Evolutionary conservation across 2,888 invertebrate genomes (phyloP).

Genomic region (Sinodicranocentrus sp.): DNA sequence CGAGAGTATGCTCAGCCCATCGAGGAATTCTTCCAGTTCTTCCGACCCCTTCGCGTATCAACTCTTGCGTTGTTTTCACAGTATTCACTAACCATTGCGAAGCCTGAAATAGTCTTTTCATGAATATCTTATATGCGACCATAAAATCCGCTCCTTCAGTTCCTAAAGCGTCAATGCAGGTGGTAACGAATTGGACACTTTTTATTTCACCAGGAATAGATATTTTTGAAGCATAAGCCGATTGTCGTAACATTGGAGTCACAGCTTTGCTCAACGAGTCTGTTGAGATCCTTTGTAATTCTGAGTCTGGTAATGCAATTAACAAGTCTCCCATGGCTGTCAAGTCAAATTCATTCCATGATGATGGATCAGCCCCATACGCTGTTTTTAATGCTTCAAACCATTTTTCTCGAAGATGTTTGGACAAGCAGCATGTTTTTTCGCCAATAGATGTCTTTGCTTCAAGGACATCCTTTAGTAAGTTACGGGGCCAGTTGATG

Average conservation of each 20-base stretch:
- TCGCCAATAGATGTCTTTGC: conserved; percentile 67
- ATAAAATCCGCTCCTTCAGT: conserved; percentile 65
- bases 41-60: conserved; percentile 58
- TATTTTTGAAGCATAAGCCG: conserved; percentile 57
- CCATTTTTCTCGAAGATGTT: conserved; percentile 64
- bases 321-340: conserved; percentile 73
- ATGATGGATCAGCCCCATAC: conserved; percentile 72
- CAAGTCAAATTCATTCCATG: conserved; percentile 72
- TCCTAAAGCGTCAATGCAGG: conserved; percentile 63
- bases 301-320: conserved; percentile 67
- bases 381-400: conserved; percentile 60
- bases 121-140: conserved; percentile 61
- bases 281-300: conserved; percentile 66
- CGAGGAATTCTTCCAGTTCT: conserved; percentile 64
- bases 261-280: conserved; percentile 70
- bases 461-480: conserved; percentile 71
- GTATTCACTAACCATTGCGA: conserved; percentile 72
- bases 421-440: conserved; percentile 73
- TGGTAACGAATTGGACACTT: conserved; percentile 57
- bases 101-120: conserved; percentile 71
- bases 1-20: conserved; percentile 55
- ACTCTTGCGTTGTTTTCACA: conserved; percentile 66
- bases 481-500: conserved; percentile 54
- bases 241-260: conserved; percentile 69
- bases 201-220: conserved; percentile 59